Evolutionary conservation across 2,113 vertebrate genomes (phyloP), one percentile per base, ranked within the genome.

Genomic region (Sphyrna mokarran): DNA sequence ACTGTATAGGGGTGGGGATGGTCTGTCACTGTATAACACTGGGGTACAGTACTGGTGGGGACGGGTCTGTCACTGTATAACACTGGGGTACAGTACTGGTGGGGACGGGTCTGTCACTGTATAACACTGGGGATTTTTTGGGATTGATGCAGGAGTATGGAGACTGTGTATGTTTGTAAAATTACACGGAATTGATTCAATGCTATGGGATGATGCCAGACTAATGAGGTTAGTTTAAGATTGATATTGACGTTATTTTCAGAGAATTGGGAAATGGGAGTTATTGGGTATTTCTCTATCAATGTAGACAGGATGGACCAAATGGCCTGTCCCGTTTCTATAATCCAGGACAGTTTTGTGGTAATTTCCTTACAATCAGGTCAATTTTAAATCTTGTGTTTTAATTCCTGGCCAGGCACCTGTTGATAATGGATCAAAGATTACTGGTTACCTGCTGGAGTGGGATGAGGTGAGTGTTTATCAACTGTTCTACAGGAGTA

Each of bases 391-490:
- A 91, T n/a, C 16, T 66, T 91, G 26, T 63, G 16, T 66, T 66
- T 54, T 14, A 95, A 85, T 96, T 96, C 97, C 94, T 96, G 97
- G 61, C 0, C 48, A 99, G 99, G 98, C 99, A 93, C 98, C 99
- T 58, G 96, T 97, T 95, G 99, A 99, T 97, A 99, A 99, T 94
- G 99, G 99, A 97, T 99, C 99, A 97, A 99, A 99, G 98, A 98
- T 99, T 97, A 98, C 98, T 98, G 99, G 98, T 98, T 99, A 99
- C 98, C 98, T 99, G 97, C 98, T 99, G 96, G 98, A 99, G 97
- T 99, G 99, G 99, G 99, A 99, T 97, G 99, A 99, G 98, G 99
- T 99, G 97, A 97, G 97, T 54, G 86, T 72, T 72, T 16, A 14
- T 5, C 0, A 10, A 26, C 20, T 68, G 33, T 6, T 68, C 61